Evolutionary conservation across 2,888 invertebrate genomes (phyloP).

Genomic region (Mylabris sibirica): DNA sequence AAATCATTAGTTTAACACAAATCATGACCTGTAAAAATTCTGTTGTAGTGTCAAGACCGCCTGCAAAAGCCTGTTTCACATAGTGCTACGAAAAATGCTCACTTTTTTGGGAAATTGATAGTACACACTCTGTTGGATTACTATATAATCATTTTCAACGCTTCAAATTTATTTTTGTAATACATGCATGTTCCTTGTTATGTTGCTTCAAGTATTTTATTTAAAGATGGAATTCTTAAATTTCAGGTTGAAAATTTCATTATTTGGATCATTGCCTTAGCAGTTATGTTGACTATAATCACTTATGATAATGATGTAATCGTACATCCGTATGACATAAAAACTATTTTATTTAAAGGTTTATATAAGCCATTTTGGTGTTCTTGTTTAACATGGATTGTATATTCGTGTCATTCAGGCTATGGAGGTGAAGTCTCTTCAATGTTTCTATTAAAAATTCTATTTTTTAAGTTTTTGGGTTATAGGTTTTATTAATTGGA

Average conservation of each 20-base stretch:
- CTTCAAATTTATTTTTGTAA: too few relatives aligned
- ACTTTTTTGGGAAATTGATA: too few relatives aligned
- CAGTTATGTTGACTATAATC: conserved; percentile 21
- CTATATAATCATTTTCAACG: too few relatives aligned
- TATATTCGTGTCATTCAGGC: conserved; percentile 28
- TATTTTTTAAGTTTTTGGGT: conserved; percentile 10
- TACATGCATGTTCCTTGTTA: too few relatives aligned
- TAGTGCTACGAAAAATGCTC: too few relatives aligned
- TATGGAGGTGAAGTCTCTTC: conserved; percentile 17
- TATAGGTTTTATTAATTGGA: conserved; percentile 64
- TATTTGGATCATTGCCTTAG: conserved; percentile 25
- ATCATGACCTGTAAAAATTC: too few relatives aligned
- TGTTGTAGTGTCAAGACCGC: too few relatives aligned
- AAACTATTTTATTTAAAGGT: conserved; percentile 24
- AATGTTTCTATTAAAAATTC: neutral
- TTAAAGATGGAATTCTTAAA: neutral
- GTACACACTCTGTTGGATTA: too few relatives aligned
- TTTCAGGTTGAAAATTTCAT: conserved; percentile 20
- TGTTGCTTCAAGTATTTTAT: neutral
- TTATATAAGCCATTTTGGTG: conserved; percentile 30
- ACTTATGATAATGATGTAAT: conserved; percentile 22
- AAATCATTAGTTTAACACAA: too few relatives aligned
- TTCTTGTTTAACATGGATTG: conserved; percentile 26
- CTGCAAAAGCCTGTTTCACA: too few relatives aligned
- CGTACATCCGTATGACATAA: conserved; percentile 18